Evolutionary conservation across 2,797 vertebrate species (phyloP), one percentile per base, ranked within the genome.

Genomic region (Anguilla marmorata): DNA sequence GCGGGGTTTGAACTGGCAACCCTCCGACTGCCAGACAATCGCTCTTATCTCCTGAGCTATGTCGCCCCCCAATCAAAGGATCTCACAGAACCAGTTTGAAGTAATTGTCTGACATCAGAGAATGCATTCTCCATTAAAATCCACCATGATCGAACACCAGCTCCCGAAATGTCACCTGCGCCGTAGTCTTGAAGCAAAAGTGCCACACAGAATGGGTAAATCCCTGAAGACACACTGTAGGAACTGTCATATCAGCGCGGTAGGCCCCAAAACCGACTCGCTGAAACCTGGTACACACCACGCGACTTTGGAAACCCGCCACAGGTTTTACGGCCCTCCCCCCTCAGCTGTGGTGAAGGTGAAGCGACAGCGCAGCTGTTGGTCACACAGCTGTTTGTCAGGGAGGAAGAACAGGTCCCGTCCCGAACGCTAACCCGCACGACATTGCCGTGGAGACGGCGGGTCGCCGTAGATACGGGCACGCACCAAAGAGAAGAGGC

Each of bases 91-190:
- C 30, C 50, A 58, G 82, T 16, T 30, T 27, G 56, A 88, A 0
- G 30, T 66, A 85, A 74, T 85, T 33, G 24, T 30, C n/a, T 69
- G 37, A 41, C 63, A 79, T n/a, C 80, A 41, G 86, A 60, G 58
- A 83, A 30, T 87, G 48, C 9, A 27, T 69, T 84, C 79, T 52
- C 52, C 63, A 88, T 52, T 88, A 52, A 56, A 88, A 56, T 41
- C 19, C 52, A 5, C 5, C 7, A 52, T 69, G 24, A 8, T 74
- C 19, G 1, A 48, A 85, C 12, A 85, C 58, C 60, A 56, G n/a
- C 63, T 82, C 86, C 50, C 24, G 58, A 85, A 85, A 85, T 41
- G 54, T 37, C 48, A 37, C 54, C 58, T 84, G 56, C 37, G 41
- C 45, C 30, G 69, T 16, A 45, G 37, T 21, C 41, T 41, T 14